Conservation (phyloP, 2,113 vertebrate species). For the Cryptomyrus ogoouensis region DNA sequence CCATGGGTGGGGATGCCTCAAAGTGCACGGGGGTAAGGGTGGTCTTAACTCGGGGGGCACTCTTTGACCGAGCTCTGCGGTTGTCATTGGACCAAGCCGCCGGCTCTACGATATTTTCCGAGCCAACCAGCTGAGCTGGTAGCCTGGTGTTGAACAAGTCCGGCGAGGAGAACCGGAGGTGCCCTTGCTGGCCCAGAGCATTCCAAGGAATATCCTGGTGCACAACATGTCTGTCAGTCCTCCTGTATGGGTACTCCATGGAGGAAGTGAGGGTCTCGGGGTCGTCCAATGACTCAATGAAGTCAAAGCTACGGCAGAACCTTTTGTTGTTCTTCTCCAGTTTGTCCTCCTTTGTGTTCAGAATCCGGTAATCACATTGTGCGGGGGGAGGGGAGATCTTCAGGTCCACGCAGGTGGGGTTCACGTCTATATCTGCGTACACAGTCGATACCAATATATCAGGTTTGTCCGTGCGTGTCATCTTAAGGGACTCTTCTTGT, state of each 20-base stretch:
- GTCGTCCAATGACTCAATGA: conserved; percentile 70
- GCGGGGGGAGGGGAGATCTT: conserved; percentile 58
- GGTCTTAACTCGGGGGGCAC: conserved; percentile 74
- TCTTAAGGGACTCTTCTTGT: conserved; percentile 76
- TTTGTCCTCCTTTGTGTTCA: conserved; percentile 61
- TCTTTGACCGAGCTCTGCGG: conserved; percentile 82
- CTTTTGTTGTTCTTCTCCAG: conserved; percentile 76
- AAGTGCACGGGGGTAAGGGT: conserved; percentile 67
- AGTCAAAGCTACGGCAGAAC: conserved; percentile 84
- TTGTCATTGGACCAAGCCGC: conserved; percentile 57
- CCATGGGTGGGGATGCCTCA: conserved; percentile 55
- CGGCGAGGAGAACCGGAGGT: conserved; percentile 59
- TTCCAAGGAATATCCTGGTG: conserved; percentile 64
- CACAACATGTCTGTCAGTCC: conserved; percentile 49
- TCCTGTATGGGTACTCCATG: conserved; percentile 71
- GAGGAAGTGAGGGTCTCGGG: conserved; percentile 45
- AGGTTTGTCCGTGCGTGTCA: conserved; percentile 97
- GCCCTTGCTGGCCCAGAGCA: conserved; percentile 58
- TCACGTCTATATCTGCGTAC: conserved; percentile 83
- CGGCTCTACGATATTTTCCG: conserved; percentile 52
- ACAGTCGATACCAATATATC: conserved; percentile 87
- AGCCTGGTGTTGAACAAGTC: conserved; percentile 61
- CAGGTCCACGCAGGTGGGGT: conserved; percentile 59
- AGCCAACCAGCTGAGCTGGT: conserved; percentile 45
- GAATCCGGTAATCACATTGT: conserved; percentile 76